Base-by-base conservation (phyloP, 2,888 invertebrate genomes). In the Venusia cambrica region DNA sequence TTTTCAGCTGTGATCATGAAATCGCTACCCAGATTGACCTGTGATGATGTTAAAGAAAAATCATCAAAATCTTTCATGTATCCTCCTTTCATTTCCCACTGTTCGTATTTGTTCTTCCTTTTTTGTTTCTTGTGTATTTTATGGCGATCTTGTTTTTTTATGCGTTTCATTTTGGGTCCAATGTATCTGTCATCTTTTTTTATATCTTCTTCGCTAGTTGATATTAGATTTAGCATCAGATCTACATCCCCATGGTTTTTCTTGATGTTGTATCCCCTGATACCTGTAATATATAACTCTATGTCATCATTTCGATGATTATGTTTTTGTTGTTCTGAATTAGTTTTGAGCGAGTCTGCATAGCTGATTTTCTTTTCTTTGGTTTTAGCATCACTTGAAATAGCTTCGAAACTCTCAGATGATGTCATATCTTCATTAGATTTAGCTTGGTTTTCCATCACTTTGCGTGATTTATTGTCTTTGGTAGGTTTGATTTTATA, bases 41-140 rank as follows among this genome's bases (percentile, higher is more conserved):
- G 67, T 11, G 69, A 58, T 38, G 69, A 72, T 16, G 55, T 58
- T 26, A 65, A 24, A 12, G 73, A 69, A 35, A 70, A 64, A 24
- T 78, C 73, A 50, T 81, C 84, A 58, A 69, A 84, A 51, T 84
- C 77, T 49, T 75, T 75, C 45, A 80, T 49, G 31, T 77, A 75
- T 10, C 78, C 81, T 12, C 74, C 78, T 48, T 85, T 85, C 69
- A 81, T 76, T 57, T 84, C 80, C 76, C 80, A 85, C 39, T 81
- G 75, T 45, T 83, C 81, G 56, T 83, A 78, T 48, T 81, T 84
- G 51, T 80, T 77, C 42, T 63, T 73, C 28, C 79, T 71, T 45
- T 85, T 85, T 50, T 78, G 80, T 43, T 77, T 87, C 47, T 80
- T 84, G 42, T 75, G 67, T 31, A 57, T 48, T 47, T 80, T 81